Base-by-base conservation (phyloP, 2,113 vertebrate genomes). In the Mellivora capensis region DNA sequence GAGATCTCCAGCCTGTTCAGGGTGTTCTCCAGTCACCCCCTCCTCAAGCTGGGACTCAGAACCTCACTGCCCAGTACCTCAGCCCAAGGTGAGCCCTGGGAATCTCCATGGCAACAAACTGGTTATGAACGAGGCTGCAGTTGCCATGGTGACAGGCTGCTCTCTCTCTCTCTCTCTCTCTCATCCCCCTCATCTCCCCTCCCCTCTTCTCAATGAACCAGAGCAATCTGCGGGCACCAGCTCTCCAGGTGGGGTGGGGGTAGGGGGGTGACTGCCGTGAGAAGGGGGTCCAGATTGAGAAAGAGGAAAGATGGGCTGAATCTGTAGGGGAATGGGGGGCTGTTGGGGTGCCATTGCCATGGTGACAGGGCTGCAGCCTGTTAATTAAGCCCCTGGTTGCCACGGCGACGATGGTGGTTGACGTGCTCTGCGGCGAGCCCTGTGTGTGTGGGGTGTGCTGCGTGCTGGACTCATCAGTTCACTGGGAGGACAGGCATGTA, bases 21-120 rank as follows among this genome's bases (percentile, higher is more conserved):
- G 44, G 80, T 89, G 85, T 85, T 96, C 64, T 94, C 25, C 62
- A 72, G 39, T 90, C 62, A 81, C 44, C 67, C 49, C 10, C 42
- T 87, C 39, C 47, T 91, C 89, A 89, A 79, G 39, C 49, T 39
- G 69, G 87, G 69, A 86, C 94, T 97, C 92, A 92, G 87, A 96
- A 84, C 87, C 94, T 96, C 80, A 95, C 84, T 96, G 97, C 94
- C 96, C 97, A 57, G 87, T 96, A 98, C 98, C 97, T 98, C 97
- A 95, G 87, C 92, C 95, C 96, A 98, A 98, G 98, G 98, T 98
- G 97, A 97, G 97, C 95, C 97, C 91, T 87, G 77, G 96, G 97
- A 98, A 97, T 98, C 97, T 96, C 97, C 98, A 98, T 98, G 98
- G 98, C 97, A 98, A 98, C 99, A 98, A 97, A 97, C 69, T 96